Base-by-base conservation (phyloP, 2,888 invertebrate genomes). In the Ditylenchus weischeri region DNA sequence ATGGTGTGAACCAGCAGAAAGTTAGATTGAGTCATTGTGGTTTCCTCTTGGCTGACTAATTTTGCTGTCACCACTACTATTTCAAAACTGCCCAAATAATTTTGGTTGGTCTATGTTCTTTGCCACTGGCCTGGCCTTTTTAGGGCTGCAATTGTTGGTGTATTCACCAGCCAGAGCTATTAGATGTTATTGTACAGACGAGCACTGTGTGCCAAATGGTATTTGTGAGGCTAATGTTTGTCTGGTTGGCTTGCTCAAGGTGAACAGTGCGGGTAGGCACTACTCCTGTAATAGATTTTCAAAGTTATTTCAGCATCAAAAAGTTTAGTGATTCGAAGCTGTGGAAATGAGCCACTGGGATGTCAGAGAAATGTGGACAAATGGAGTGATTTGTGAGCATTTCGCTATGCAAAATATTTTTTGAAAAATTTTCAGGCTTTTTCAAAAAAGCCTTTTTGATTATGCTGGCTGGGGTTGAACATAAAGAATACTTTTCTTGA, bases 381-480 rank as follows among this genome's bases (percentile, higher is more conserved):
- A 58, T 81, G 81, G 81, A 71, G 76, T 47, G 81, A 81, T 70
- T 64, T 81, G 43, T 81, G 81, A 70, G 79, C 77, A 15, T 10
- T 43, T 29, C 2, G 29, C 29, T 29, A 29, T 29, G 29, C 29
- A 29, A 29, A 29, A 29, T 4, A 5, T 29, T 29, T 29, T 29
- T 29, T 29, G 29, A 29, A 29, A n/a, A n/a, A n/a, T n/a, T n/a
- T n/a, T n/a, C n/a, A n/a, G n/a, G n/a, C n/a, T n/a, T n/a, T n/a
- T n/a, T n/a, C n/a, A n/a, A n/a, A n/a, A n/a, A n/a, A n/a, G n/a
- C n/a, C n/a, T 29, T 29, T 29, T 29, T 29, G 29, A 29, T 4
- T 29, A 5, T 29, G 5, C 29, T 4, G 29, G 29, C 5, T 29
- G 5, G 29, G 29, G 29, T 29, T 29, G 29, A 29, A 5, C 29